phyloP scores from a whole-genome alignment of 1,140 invertebrate species.

The Pectinophora gossypiella region DNA sequence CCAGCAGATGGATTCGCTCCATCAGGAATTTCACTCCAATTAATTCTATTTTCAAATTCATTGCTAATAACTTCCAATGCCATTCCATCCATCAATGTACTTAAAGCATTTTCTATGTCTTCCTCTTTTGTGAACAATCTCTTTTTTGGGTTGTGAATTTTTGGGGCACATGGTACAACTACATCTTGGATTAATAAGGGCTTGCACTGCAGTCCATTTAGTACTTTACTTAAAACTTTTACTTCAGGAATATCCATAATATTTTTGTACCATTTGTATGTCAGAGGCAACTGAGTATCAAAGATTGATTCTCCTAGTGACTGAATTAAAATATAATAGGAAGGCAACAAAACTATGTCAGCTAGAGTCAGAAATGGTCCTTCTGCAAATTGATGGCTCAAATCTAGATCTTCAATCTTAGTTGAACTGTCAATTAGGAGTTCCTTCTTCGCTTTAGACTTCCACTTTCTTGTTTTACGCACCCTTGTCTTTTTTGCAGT shows the following conservation, averaged over 20 bases:
- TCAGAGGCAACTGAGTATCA: slow-evolving; percentile 78
- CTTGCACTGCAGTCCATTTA: slow-evolving; percentile 19
- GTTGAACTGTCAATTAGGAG: slow-evolving; percentile 45
- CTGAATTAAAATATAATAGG: slow-evolving; percentile 80
- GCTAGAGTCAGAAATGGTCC: slow-evolving; percentile 89
- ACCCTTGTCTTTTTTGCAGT: slow-evolving; percentile 25
- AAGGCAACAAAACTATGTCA: slow-evolving; percentile 88
- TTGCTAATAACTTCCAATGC: slow-evolving; percentile 56
- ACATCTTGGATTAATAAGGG: slow-evolving; percentile 18
- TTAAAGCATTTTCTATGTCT: slow-evolving; percentile 82
- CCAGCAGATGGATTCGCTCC: slow-evolving; percentile 86
- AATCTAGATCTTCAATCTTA: slow-evolving; percentile 74
- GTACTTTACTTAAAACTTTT: slow-evolving; percentile 34
- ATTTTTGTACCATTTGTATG: slow-evolving; percentile 80
- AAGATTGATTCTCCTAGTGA: slow-evolving; percentile 66
- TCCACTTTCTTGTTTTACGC: slow-evolving; percentile 68
- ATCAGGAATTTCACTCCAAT: slow-evolving; percentile 81
- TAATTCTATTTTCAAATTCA: slow-evolving; percentile 30
- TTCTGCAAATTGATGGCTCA: slow-evolving; percentile 88
- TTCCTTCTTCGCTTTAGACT: slow-evolving; percentile 53
- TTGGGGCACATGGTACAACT: slow-evolving; percentile 79
- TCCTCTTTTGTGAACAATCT: slow-evolving; percentile 85
- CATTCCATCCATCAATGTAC: slow-evolving; percentile 43
- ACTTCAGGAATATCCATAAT: slow-evolving; percentile 56
- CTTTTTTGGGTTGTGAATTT: slow-evolving; percentile 83